A percentile compares a stretch with the other conserved stretches of the same genome.
phyloP scores from a whole-genome alignment of 2,797 vertebrate genomes.

The Aplochiton taeniatus region DNA sequence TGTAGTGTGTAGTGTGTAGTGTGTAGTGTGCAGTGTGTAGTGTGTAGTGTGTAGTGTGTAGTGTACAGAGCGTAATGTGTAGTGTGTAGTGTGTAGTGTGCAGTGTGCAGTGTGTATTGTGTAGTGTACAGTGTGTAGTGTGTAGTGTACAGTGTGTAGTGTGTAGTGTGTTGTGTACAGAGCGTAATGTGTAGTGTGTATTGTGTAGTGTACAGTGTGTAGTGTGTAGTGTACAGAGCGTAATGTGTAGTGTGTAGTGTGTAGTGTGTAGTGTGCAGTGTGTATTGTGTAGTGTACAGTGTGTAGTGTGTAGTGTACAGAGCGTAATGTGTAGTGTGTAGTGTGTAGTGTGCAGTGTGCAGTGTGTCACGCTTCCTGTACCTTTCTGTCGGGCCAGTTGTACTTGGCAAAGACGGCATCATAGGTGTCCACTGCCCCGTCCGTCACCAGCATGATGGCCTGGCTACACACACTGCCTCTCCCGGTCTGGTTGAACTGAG shows the following conservation, averaged over 20 bases:
- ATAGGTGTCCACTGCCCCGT: constrained; percentile 95
- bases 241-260: constrained; percentile 36
- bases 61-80: constrained; percentile 2
- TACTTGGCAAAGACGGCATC: constrained; percentile 94
- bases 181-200: constrained; percentile 24
- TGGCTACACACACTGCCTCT: constrained; percentile 97
- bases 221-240: constrained; percentile 35
- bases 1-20: constrained; percentile 33
- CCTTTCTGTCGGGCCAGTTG: constrained; percentile 97
- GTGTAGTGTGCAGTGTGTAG: constrained; percentile 21
- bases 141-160: too few relatives aligned
- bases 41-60: constrained; percentile 5
- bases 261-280: constrained; percentile 23
- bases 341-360: too few relatives aligned
- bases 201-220: constrained; percentile 27
- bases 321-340: not conserved
- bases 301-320: constrained; percentile 9
- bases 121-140: too few relatives aligned
- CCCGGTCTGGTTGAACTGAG: constrained; percentile 94
- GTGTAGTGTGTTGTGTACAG: not conserved
- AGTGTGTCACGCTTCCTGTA: constrained; percentile 55
- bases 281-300: constrained; percentile 1
- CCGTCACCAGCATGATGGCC: constrained; percentile 97
- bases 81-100: not conserved
- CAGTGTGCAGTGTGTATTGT: too few relatives aligned